phyloP scores from a whole-genome alignment of 2,113 vertebrate species.

The Nymphicus hollandicus region DNA sequence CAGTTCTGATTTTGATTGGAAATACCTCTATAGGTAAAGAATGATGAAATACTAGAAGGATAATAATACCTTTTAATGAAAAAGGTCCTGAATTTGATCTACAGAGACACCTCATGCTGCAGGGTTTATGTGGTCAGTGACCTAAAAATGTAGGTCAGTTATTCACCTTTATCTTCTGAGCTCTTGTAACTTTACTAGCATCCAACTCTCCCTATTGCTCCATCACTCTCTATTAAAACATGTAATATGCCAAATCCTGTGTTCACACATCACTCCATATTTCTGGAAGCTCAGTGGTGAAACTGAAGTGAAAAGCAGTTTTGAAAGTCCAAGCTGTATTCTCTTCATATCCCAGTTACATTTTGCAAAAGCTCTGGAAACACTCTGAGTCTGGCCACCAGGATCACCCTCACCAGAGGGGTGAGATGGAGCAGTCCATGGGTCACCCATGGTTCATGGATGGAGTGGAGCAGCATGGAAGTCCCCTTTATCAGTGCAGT shows the following conservation, averaged over 20 bases:
- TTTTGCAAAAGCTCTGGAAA: neutral
- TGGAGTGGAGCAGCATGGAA: neutral
- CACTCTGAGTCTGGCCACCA: neutral
- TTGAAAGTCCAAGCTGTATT: neutral
- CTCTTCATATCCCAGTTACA: neutral
- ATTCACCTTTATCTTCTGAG: neutral
- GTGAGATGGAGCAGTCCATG: fast-evolving
- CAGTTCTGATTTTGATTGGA: neutral
- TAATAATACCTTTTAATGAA: neutral
- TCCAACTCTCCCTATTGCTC: neutral
- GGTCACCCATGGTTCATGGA: fast-evolving
- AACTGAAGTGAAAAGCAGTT: neutral
- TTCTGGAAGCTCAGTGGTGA: neutral
- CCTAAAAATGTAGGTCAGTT: neutral
- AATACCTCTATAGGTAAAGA: neutral
- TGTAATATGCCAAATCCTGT: neutral
- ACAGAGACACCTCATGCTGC: neutral
- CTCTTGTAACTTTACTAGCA: neutral
- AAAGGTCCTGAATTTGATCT: neutral
- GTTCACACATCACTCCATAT: neutral
- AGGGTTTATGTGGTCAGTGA: neutral
- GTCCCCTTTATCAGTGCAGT: fast-evolving
- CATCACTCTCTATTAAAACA: neutral
- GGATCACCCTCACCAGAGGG: neutral
- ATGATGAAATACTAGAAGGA: neutral